Evolutionary conservation across 2,888 invertebrate genomes (phyloP), one percentile per base, ranked within the genome.

Genomic region (Hydriomena furcata): DNA sequence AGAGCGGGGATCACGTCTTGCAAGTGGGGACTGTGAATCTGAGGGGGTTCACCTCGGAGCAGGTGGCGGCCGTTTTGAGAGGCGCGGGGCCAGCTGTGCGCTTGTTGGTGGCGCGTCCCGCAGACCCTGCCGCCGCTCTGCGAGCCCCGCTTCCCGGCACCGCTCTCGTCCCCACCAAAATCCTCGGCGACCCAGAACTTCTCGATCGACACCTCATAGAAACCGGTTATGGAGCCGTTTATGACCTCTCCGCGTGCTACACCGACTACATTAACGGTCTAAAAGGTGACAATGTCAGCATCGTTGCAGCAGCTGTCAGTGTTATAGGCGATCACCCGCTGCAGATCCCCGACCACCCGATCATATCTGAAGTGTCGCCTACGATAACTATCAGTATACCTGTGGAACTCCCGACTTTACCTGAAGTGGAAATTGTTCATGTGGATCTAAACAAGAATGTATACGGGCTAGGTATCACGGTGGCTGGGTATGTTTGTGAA

Each of bases 1-100:
- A 97, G 84, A 97, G 98, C 84, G 99, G 99, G 5, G 99, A 99
- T 87, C 99, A 99, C 90, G 96, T 99, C 69, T 92, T 99, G 68
- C 99, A 99, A 91, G 97, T 97, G 67, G 96, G 97, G 35, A 96
- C 98, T 65, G 97, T 99, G 64, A 97, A 97, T 89, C 92, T 99
- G 65, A 94, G 98, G 43, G 99, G 99, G 52, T 97, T 99, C 93
- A 97, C 97, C 56, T 98, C 98, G 43, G 99, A 99, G 84, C 97
- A 97, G 87, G 98, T 98, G 27, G 91, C 91, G 7, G 82, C 91
- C 7, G 91, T 91, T 58, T 84, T 95, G 62, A 91, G 95, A 2
- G 96, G 96, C 83, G 93, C 95, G 10, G 96, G 96, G 25, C 93
- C 94, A 25, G 92, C 94, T 64, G 97, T 98, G 68, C 94, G 98